Percentiles rank a stretch among this genome's conserved stretches.
Evolutionary conservation across 2,888 invertebrate species (phyloP).

Genomic region (Notocelia uddmanniana): DNA sequence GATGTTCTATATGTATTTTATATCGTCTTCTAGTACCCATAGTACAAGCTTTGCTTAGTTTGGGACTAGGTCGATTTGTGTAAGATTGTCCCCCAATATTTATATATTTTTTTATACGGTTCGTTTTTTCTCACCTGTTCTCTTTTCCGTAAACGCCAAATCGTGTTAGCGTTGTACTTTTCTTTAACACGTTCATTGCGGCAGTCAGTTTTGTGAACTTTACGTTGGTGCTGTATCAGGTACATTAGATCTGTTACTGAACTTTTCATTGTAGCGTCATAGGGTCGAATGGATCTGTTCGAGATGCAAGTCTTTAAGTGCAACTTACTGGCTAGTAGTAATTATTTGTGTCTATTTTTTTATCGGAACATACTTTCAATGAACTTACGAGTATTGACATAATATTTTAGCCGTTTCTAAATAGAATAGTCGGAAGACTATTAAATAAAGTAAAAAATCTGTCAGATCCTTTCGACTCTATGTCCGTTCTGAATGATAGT

Average conservation of each 20-base stretch:
- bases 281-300: conserved; percentile 13
- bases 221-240: conserved; percentile 9
- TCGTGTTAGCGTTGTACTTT: too few species aligned
- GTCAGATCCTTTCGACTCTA: conserved; percentile 7
- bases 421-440: conserved; percentile 6
- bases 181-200: conserved; percentile 9
- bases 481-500: conserved; percentile 7
- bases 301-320: conserved; percentile 1
- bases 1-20: too few species aligned
- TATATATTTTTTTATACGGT: too few species aligned
- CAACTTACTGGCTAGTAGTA: conserved; percentile 3
- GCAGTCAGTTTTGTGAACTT: conserved; percentile 1
- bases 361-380: conserved; percentile 5
- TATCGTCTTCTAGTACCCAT: too few species aligned
- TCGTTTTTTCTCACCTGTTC: too few species aligned
- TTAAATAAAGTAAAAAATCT: conserved; percentile 6
- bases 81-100: too few species aligned
- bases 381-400: conserved; percentile 6
- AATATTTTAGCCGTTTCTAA: conserved; percentile 6
- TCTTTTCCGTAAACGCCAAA: too few species aligned
- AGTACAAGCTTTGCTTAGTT: too few species aligned
- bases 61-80: too few species aligned
- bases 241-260: not conserved
- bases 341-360: conserved; percentile 6
- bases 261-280: conserved; percentile 8